Percentiles rank a stretch among this genome's conserved stretches.
Evolutionary conservation across 2,888 invertebrate species (phyloP).

Genomic region (Xestia rhomboidea): DNA sequence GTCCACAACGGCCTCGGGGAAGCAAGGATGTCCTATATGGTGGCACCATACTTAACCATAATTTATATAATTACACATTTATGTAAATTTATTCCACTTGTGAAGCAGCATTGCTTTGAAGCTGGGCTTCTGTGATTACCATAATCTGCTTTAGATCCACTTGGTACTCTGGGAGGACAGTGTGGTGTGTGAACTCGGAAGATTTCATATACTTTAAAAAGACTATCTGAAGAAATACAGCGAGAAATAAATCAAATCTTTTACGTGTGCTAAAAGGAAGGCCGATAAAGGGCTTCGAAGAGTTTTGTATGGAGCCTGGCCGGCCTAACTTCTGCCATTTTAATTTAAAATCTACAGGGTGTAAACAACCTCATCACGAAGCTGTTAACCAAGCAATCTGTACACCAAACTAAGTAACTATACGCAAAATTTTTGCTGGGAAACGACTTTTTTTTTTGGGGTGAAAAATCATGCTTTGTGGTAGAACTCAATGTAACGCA

Average conservation of each 20-base stretch:
- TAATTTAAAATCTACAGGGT: too few species aligned
- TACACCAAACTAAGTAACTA: too few species aligned
- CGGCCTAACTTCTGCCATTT: too few species aligned
- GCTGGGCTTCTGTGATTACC: constrained; percentile 6
- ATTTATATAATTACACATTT: constrained; percentile 20
- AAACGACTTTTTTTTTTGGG: too few species aligned
- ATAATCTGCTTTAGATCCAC: constrained; percentile 24
- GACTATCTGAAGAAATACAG: not conserved
- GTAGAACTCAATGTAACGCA: too few species aligned
- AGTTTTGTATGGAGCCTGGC: too few species aligned
- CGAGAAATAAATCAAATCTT: not conserved
- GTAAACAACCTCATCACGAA: too few species aligned
- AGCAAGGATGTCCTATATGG: not conserved
- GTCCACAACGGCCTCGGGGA: not conserved
- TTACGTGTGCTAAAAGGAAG: too few species aligned
- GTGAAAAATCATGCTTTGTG: too few species aligned
- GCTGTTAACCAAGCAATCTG: too few species aligned
- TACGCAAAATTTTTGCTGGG: too few species aligned
- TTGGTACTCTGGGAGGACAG: not conserved
- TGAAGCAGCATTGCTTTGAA: constrained; percentile 23
- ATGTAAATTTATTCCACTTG: constrained; percentile 45
- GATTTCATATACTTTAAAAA: not conserved
- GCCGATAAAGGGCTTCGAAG: too few species aligned
- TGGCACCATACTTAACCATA: not conserved
- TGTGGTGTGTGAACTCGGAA: not conserved